These are phyloP conservation scores for Menidia menidia DNA, from an alignment of 2,797 vertebrate species.

Conservation along the genomic window DNA sequence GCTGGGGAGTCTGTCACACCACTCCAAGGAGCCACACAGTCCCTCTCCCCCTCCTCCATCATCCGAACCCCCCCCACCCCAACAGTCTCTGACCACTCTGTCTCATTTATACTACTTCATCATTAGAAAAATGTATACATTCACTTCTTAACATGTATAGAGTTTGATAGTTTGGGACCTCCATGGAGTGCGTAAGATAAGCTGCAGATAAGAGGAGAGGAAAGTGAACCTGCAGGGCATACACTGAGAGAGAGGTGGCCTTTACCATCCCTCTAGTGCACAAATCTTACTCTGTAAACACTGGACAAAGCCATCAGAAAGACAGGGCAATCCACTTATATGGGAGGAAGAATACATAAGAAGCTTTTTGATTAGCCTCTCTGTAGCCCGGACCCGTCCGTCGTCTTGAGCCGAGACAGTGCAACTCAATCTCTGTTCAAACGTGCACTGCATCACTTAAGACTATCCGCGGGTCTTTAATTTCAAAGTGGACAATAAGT, in stretches of 20 bases:
- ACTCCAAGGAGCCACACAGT: conserved; percentile 75
- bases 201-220: conserved; percentile 41
- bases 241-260: conserved; percentile 57
- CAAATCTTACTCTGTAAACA: conserved; percentile 75
- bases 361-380: conserved; percentile 79
- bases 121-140: conserved; percentile 49
- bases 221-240: conserved; percentile 30
- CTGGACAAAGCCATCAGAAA: conserved; percentile 59
- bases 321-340: conserved; percentile 69
- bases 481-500: conserved; percentile 62
- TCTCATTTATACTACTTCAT: conserved; percentile 36
- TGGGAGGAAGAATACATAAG: conserved; percentile 70
- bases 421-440: conserved; percentile 55
- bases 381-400: conserved; percentile 51
- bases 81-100: conserved; percentile 72
- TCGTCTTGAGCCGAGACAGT: conserved; percentile 53
- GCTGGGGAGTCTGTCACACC: conserved; percentile 86
- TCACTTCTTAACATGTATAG: conserved; percentile 46
- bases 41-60: conserved; percentile 42
- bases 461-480: conserved; percentile 38
- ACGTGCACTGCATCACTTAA: conserved; percentile 43
- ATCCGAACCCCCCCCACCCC: conserved; percentile 26
- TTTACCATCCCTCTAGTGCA: conserved; percentile 68
- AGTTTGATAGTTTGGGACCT: conserved; percentile 35
- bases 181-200: conserved; percentile 53